A percentile compares a stretch with the other conserved stretches of the same genome.
Conservation (phyloP, 2,888 invertebrate genomes). For the Timema cristinae region DNA sequence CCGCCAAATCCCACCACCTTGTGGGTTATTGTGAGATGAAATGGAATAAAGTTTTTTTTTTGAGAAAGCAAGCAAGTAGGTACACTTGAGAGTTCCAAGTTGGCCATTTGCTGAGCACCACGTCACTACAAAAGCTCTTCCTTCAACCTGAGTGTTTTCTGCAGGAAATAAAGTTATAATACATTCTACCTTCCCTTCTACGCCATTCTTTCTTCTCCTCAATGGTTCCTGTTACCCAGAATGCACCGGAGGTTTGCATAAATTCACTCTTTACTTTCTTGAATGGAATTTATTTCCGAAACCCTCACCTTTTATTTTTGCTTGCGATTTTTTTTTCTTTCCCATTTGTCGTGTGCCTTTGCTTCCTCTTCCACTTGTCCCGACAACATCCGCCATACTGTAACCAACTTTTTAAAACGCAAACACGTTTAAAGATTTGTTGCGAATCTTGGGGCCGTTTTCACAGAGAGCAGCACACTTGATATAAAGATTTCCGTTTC, state of each 20-base stretch:
- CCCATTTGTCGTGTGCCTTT: slow-evolving; percentile 23
- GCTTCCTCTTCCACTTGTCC: slow-evolving; percentile 21
- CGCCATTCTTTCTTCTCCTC: background rate
- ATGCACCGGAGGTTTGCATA: slow-evolving; percentile 25
- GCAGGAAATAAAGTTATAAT: slow-evolving; percentile 28
- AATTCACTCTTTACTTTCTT: slow-evolving; percentile 17
- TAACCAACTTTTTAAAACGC: slow-evolving; percentile 3
- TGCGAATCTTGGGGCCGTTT: no score
- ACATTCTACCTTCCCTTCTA: slow-evolving; percentile 21
- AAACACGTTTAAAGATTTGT: background rate
- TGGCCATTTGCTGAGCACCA: no score
- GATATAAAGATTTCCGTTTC: no score
- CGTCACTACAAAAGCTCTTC: slow-evolving; percentile 14
- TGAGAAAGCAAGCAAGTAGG: background rate
- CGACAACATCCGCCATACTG: background rate
- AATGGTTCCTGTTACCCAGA: slow-evolving; percentile 21
- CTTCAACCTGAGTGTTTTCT: slow-evolving; percentile 21
- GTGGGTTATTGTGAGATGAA: no score
- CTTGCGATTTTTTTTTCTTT: background rate
- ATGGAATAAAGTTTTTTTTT: background rate
- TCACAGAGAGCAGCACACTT: no score
- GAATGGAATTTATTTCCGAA: slow-evolving; percentile 26
- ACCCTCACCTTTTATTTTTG: slow-evolving; percentile 17
- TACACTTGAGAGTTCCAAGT: background rate
- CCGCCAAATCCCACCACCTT: no score